phyloP scores from a whole-genome alignment of 2,797 vertebrate species.

The Gouania willdenowi region DNA sequence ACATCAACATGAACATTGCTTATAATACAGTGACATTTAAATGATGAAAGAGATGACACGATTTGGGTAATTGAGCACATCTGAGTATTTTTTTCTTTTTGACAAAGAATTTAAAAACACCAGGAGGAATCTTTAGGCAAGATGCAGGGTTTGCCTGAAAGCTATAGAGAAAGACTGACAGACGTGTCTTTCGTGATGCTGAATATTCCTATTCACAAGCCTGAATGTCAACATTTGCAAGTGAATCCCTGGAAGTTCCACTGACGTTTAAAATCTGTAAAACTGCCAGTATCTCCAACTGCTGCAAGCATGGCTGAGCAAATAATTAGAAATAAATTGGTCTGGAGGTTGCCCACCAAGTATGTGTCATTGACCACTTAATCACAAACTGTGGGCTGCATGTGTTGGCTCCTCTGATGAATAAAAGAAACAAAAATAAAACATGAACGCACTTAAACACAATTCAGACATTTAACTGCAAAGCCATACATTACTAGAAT shows the following conservation, averaged over 20 bases:
- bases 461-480: too few species aligned
- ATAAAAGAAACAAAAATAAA: too few species aligned
- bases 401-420: background rate
- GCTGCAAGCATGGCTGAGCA: constrained; percentile 18
- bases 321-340: constrained; percentile 38
- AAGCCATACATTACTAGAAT: too few species aligned
- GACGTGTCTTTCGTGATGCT: constrained; percentile 21
- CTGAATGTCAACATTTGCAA: constrained; percentile 11
- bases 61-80: constrained; percentile 52
- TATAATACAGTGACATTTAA: constrained; percentile 67
- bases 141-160: constrained; percentile 8
- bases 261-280: constrained; percentile 17
- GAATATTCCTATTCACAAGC: constrained; percentile 6
- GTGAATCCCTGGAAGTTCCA: constrained; percentile 21
- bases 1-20: constrained; percentile 66
- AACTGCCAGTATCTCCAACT: constrained; percentile 12
- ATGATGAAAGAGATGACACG: constrained; percentile 49
- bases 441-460: too few species aligned
- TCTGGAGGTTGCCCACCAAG: constrained; percentile 20
- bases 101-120: constrained; percentile 31
- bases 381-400: constrained; percentile 10
- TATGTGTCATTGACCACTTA: constrained; percentile 23
- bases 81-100: constrained; percentile 41
- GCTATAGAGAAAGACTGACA: constrained; percentile 36
- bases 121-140: constrained; percentile 23